Evolutionary conservation across 2,113 vertebrate genomes (phyloP).

Genomic region (Aegypius monachus): DNA sequence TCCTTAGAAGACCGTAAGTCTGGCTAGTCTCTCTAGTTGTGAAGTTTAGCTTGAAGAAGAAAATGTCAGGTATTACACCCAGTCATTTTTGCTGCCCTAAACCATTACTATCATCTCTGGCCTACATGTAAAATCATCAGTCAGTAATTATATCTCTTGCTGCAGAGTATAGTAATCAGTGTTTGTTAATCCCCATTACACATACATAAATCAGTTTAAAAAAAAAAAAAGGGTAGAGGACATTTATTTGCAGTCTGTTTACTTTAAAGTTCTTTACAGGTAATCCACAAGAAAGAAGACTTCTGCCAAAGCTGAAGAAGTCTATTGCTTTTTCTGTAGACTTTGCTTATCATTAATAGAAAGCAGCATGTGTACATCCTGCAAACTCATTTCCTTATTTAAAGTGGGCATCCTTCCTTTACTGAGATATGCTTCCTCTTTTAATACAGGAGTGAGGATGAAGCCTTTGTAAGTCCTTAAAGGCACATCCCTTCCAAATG

Average conservation of each 20-base stretch:
- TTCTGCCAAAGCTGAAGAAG: conserved; percentile 37
- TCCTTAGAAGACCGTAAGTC: neutral
- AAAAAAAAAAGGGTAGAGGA: conserved; percentile 44
- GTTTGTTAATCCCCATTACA: conserved; percentile 49
- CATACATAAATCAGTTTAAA: conserved; percentile 62
- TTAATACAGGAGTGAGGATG: conserved; percentile 70
- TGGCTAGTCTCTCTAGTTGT: neutral
- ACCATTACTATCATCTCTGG: neutral
- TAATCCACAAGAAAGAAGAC: conserved; percentile 63
- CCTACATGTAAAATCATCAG: conserved; percentile 31
- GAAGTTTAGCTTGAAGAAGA: conserved; percentile 4
- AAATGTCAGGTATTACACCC: neutral
- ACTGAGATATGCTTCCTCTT: conserved; percentile 81
- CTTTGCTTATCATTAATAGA: conserved; percentile 84
- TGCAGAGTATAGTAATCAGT: conserved; percentile 35
- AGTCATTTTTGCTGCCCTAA: neutral
- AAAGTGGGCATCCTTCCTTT: conserved; percentile 88
- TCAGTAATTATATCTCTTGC: conserved; percentile 55
- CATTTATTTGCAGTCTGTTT: conserved; percentile 68
- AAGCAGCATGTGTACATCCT: conserved; percentile 86
- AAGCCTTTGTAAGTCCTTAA: conserved; percentile 81
- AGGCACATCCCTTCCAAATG: conserved; percentile 82
- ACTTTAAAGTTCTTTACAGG: conserved; percentile 63
- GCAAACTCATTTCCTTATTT: conserved; percentile 86
- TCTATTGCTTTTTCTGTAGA: conserved; percentile 58